Base-by-base conservation (phyloP, 1,140 invertebrate genomes). In the Habropoda laboriosa region DNA sequence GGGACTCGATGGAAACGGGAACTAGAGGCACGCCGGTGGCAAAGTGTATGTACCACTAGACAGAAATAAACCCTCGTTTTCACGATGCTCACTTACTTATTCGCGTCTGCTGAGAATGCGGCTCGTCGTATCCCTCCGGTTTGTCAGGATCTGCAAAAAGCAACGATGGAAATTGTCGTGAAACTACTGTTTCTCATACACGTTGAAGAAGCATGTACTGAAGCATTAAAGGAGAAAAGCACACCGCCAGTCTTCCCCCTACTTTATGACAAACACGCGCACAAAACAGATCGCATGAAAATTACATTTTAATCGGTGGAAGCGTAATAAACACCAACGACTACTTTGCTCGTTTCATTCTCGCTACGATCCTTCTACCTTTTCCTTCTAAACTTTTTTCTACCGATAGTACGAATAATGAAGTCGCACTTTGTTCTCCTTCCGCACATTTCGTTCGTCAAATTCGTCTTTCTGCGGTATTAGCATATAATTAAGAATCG, bases 31-130 rank as follows among this genome's bases (percentile, higher is more conserved):
- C 53, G 77, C 45, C 80, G 18, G 40, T 57, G 35, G 13, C 45
- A 16, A n/a, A n/a, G n/a, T n/a, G n/a, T n/a, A 3, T 70, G 61
- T 42, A 81, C 74, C 30, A 40, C 51, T 5, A 18, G 67, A 70
- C 47, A 30, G 45, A 83, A 85, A 86, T 86, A 86, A 66, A 32
- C 60, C 35, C 32, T 45, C 42, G 58, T 42, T 71, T 68, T 47
- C 64, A 30, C 6, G 72, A 24, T 80, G 57, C 61, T 47, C 75
- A 88, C 92, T 91, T 90, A 93, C 92, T 92, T 88, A 92, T 90
- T 51, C 89, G 89, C 10, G 91, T 93, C 72, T 92, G 92, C 67
- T 93, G 92, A 70, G 92, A 92, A 83, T 91, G 89, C 7, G 92
- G 90, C 42, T 91, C 91, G 71, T 93, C 92, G 76, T 91, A 90